Evolutionary conservation across 2,113 vertebrate genomes (phyloP).

Genomic region (Bufo gargarizans): DNA sequence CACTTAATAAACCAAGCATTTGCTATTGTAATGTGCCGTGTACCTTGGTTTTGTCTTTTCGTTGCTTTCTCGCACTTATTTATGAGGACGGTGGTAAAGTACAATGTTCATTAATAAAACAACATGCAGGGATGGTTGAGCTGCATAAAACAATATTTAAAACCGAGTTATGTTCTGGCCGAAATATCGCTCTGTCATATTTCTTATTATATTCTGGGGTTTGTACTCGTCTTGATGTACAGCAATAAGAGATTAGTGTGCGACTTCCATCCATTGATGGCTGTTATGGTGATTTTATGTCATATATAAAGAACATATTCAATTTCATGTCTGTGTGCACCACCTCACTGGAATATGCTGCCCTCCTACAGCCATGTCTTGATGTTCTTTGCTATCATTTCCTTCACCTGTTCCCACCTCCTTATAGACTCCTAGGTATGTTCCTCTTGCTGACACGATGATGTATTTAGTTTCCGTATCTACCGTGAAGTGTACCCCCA

Average conservation of each 20-base stretch:
- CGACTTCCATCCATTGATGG: not conserved
- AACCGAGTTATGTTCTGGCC: slow-evolving; percentile 32
- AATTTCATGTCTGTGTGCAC: not conserved
- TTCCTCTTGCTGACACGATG: not conserved
- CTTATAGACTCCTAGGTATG: no score
- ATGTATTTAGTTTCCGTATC: not conserved
- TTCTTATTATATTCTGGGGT: not conserved
- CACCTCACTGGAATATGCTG: not conserved
- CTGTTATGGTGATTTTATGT: slow-evolving; percentile 21
- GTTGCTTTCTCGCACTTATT: slow-evolving; percentile 55
- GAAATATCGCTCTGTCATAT: slow-evolving; percentile 33
- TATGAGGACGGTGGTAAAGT: slow-evolving; percentile 41
- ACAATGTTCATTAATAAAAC: slow-evolving; percentile 55
- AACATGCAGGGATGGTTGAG: slow-evolving; percentile 18
- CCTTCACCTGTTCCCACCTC: not conserved
- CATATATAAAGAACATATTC: not conserved
- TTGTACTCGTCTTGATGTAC: slow-evolving; percentile 11
- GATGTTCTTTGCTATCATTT: not conserved
- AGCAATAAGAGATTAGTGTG: not conserved
- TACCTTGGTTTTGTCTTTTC: slow-evolving; percentile 49
- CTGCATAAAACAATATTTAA: slow-evolving; percentile 50
- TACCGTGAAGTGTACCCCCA: not conserved
- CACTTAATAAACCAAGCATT: slow-evolving; percentile 66
- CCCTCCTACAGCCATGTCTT: not conserved
- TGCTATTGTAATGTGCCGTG: slow-evolving; percentile 54